Evolutionary conservation across 2,888 invertebrate species (phyloP).

Genomic region (Coelinius sp.): DNA sequence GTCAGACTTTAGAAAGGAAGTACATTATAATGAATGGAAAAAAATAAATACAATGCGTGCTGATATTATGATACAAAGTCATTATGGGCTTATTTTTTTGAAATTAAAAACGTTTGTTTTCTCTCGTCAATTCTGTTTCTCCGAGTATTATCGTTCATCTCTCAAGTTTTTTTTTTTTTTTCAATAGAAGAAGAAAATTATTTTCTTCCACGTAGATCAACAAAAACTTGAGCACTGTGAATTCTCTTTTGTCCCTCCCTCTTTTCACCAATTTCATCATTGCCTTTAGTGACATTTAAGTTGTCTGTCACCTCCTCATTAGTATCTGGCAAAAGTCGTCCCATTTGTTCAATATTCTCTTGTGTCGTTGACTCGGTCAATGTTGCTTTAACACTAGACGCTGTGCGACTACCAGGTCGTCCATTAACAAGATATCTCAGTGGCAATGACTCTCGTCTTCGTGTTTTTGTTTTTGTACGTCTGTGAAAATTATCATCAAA

Average conservation of each 20-base stretch:
- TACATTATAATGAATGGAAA: constrained; percentile 63
- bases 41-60: constrained; percentile 67
- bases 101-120: not conserved
- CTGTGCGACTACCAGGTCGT: constrained; percentile 61
- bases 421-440: constrained; percentile 65
- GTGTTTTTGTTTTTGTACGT: constrained; percentile 39
- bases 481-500: constrained; percentile 28
- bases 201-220: constrained; percentile 40
- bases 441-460: constrained; percentile 59
- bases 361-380: constrained; percentile 46
- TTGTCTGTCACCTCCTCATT: constrained; percentile 52
- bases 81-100: constrained; percentile 31
- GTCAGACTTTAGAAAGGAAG: constrained; percentile 57
- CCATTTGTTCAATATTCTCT: constrained; percentile 43
- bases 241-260: constrained; percentile 40
- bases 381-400: constrained; percentile 45
- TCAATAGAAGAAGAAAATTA: constrained; percentile 39
- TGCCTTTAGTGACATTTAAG: constrained; percentile 51
- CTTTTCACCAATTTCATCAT: constrained; percentile 44
- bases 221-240: constrained; percentile 36
- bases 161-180: constrained; percentile 15
- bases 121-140: not conserved
- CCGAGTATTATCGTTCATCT: constrained; percentile 14
- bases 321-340: constrained; percentile 46
- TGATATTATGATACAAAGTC: constrained; percentile 65